Conservation (phyloP, 1,140 invertebrate genomes). For the Helicorthomorpha holstii region DNA sequence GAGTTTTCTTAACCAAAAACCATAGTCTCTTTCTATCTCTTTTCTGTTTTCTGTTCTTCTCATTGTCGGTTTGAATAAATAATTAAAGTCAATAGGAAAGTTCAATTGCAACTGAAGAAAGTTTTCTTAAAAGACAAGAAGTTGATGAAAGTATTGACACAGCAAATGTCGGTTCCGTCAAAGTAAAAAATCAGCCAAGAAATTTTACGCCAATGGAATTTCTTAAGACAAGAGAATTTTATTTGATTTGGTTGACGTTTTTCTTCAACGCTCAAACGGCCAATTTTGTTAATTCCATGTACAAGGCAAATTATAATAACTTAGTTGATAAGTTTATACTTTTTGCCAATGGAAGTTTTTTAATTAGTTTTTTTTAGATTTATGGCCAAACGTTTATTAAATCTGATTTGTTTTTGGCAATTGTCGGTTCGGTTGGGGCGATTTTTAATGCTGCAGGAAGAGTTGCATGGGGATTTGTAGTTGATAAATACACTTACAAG, state of each 20-base stretch:
- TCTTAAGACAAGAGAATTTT: constrained; percentile 17
- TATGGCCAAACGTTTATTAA: constrained; percentile 31
- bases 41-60: neutral
- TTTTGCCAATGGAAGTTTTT: neutral
- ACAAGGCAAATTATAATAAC: constrained; percentile 23
- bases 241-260: constrained; percentile 25
- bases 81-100: neutral
- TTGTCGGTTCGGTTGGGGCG: constrained; percentile 29
- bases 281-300: constrained; percentile 27
- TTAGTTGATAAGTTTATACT: no score
- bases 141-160: neutral
- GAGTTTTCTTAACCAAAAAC: neutral
- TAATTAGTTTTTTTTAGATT: constrained; percentile 16
- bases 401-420: constrained; percentile 30
- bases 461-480: constrained; percentile 28
- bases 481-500: constrained; percentile 27
- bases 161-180: neutral
- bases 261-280: constrained; percentile 25
- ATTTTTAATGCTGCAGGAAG: constrained; percentile 30
- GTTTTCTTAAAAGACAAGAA: neutral
- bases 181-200: neutral
- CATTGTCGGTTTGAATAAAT: no score
- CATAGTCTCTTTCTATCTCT: neutral
- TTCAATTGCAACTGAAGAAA: neutral
- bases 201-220: constrained; percentile 12